Base-by-base conservation (phyloP, 2,113 vertebrate genomes). In the Onychostruthus taczanowskii region DNA sequence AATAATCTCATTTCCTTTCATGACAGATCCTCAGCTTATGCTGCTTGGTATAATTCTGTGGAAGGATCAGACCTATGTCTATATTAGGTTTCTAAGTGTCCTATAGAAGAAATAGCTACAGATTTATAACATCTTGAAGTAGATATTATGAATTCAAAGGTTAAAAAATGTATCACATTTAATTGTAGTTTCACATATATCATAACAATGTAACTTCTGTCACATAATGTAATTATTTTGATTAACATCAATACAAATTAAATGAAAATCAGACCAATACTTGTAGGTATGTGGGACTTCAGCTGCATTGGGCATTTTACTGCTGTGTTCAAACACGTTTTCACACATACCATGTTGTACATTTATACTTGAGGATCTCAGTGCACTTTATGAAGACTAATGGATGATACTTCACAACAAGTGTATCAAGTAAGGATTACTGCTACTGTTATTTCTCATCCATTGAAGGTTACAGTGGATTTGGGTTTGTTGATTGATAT, bases 1-100 rank as follows among this genome's bases (percentile, higher is more conserved):
- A 90, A 88, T 77, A 70, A 93, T 87, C 87, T 95, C 87, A 77
- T 95, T 95, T 95, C 72, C 82, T 93, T 86, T 95, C 72, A 50
- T 87, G 91, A 93, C 90, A 94, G 92, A 90, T 88, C 64, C 83
- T 80, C 43, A 63, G 23, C 9, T 95, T 87, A 63, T 67, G 35
- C 52, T 0, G 0, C 43, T 53, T 83, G 19, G 27, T 83, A 41
- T 47, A 77, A 85, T 47, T 70, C 72, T 59, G 30, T 53, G 84
- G 26, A 94, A 91, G 44, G 43, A 93, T 59, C 50, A 74, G 78
- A 43, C 24, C 43, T 70, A 73, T 58, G 33, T 80, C 82, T 94
- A 5, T 63, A 93, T 91, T 63, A 80, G 43, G 91, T 93, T 70
- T 88, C 15, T 46, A 93, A 80, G 43, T 77, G 53, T 80, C 52